phyloP scores from a whole-genome alignment of 1,140 invertebrate genomes.

The Chymomyza costata region DNA sequence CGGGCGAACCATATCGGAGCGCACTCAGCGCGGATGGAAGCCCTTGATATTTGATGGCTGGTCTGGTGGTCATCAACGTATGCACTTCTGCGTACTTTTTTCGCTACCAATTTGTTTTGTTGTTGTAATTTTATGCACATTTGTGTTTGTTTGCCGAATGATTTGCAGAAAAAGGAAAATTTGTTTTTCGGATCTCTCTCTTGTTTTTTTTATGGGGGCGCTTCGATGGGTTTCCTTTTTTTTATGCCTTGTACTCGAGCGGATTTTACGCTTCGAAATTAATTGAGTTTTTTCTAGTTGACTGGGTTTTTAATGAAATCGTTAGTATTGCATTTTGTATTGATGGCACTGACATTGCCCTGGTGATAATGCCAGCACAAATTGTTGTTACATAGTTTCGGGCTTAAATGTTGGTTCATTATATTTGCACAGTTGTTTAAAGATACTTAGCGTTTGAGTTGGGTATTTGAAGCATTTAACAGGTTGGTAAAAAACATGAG shows the following conservation, averaged over 20 bases:
- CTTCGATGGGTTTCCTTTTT: conserved; percentile 32
- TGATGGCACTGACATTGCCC: conserved; percentile 44
- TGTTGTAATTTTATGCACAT: conserved; percentile 70
- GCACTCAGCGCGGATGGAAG: conserved; percentile 9
- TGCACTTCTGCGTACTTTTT: conserved; percentile 46
- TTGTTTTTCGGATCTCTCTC: conserved; percentile 53
- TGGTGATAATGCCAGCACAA: conserved; percentile 57
- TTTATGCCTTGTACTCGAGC: too few relatives aligned
- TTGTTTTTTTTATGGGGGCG: conserved; percentile 17
- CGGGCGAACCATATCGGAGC: too few relatives aligned
- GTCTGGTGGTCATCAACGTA: conserved; percentile 3
- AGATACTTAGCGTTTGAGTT: neutral
- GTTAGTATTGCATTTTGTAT: conserved; percentile 59
- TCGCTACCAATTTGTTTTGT: conserved; percentile 67
- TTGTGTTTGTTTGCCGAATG: conserved; percentile 70
- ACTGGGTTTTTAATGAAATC: conserved; percentile 73
- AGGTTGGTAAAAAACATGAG: conserved; percentile 8
- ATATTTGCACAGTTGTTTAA: conserved; percentile 52
- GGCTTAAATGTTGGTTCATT: conserved; percentile 18
- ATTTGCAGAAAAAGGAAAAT: conserved; percentile 64
- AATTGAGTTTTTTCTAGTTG: conserved; percentile 75
- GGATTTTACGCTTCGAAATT: conserved; percentile 39
- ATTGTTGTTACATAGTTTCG: conserved; percentile 12
- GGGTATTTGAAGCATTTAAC: too few relatives aligned
- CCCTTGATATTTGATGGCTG: conserved; percentile 51